Evolutionary conservation across 1,140 invertebrate genomes (phyloP).

Genomic region (Euura lappo): DNA sequence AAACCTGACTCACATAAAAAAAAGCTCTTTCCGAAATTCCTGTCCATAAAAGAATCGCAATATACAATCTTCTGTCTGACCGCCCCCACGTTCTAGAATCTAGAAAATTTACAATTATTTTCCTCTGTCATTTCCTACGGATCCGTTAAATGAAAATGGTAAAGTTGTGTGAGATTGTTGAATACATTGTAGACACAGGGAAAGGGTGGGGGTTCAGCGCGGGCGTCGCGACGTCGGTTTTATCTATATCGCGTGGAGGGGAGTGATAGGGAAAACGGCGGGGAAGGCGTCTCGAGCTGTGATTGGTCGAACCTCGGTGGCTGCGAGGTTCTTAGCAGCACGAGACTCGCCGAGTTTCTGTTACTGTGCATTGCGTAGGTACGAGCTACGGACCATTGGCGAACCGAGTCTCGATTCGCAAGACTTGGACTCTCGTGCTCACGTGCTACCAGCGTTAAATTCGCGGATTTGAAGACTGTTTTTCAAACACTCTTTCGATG

Average conservation of each 20-base stretch:
- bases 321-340: constrained; percentile 42
- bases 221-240: not conserved
- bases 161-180: too few relatives aligned
- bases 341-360: constrained; percentile 29
- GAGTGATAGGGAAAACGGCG: constrained; percentile 14
- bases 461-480: too few relatives aligned
- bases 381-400: not conserved
- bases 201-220: constrained; percentile 17
- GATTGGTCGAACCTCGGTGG: constrained; percentile 37
- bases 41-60: too few relatives aligned
- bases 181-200: not conserved
- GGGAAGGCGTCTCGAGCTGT: constrained; percentile 22
- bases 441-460: not conserved
- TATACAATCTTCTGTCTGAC: too few relatives aligned
- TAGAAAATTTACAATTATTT: too few relatives aligned
- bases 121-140: too few relatives aligned
- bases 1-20: too few relatives aligned
- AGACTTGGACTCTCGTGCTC: not conserved
- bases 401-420: too few relatives aligned
- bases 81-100: too few relatives aligned
- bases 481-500: not conserved
- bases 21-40: too few relatives aligned
- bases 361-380: constrained; percentile 30
- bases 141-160: too few relatives aligned
- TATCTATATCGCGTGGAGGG: constrained; percentile 2